Evolutionary conservation across 2,888 invertebrate genomes (phyloP).

Genomic region (Drosophila atroscutellata): DNA sequence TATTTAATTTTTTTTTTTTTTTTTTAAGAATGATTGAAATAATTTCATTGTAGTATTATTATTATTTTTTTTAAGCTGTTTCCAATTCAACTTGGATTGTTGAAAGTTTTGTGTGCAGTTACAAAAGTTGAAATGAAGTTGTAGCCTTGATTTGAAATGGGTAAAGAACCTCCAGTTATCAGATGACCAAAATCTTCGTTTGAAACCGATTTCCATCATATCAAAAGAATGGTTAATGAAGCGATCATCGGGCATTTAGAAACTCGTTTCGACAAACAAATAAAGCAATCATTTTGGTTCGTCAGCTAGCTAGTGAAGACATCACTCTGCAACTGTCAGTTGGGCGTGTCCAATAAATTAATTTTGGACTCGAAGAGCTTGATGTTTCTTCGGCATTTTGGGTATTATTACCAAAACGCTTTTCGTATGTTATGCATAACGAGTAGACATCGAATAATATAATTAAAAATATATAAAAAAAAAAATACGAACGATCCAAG

Average conservation of each 20-base stretch:
- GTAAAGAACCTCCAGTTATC: background rate
- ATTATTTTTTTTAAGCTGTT: background rate
- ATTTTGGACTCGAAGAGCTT: conserved; percentile 29
- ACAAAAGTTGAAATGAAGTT: background rate
- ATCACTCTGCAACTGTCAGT: conserved; percentile 51
- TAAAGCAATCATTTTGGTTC: background rate
- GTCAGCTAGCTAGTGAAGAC: conserved; percentile 31
- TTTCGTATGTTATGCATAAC: conserved; percentile 20
- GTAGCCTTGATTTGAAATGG: background rate
- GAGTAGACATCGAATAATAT: background rate
- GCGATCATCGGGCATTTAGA: background rate
- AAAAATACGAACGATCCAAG: conserved; percentile 28
- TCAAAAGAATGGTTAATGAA: conserved; percentile 6
- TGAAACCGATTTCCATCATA: background rate
- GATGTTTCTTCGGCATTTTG: conserved; percentile 1
- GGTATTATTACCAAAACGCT: background rate
- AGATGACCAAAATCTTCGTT: background rate
- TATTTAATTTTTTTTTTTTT: background rate
- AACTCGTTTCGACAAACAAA: background rate
- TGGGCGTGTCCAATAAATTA: conserved; percentile 52
- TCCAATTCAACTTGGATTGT: background rate
- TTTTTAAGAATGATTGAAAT: background rate
- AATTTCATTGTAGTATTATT: background rate
- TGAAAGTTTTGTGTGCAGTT: background rate
- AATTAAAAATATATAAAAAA: background rate